Conservation (phyloP, 2,113 vertebrate species). For the Ranitomeya variabilis region DNA sequence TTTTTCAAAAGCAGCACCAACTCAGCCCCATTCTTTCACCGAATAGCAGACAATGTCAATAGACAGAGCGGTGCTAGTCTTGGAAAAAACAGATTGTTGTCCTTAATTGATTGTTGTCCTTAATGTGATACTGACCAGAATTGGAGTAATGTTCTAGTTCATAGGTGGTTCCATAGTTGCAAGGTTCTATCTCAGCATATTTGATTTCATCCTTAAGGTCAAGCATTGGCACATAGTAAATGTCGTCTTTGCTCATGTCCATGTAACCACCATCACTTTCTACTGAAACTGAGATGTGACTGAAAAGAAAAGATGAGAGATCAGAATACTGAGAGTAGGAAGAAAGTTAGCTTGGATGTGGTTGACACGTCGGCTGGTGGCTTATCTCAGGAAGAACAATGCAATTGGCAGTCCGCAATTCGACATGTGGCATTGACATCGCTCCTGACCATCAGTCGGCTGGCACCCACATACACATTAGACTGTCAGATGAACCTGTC, state of each 20-base stretch:
- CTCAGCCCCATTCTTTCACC: neutral
- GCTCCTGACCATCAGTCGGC: too few relatives aligned
- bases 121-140: conserved; percentile 63
- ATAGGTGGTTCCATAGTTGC: conserved; percentile 86
- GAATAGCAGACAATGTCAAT: neutral
- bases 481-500: too few relatives aligned
- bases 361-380: too few relatives aligned
- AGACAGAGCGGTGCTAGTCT: neutral
- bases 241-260: conserved; percentile 97
- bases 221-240: conserved; percentile 92
- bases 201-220: conserved; percentile 87
- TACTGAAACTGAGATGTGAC: conserved; percentile 83
- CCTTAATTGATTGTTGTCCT: neutral
- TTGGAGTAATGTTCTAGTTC: conserved; percentile 85
- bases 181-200: conserved; percentile 90
- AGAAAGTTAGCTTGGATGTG: neutral
- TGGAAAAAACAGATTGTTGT: neutral
- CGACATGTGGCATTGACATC: too few relatives aligned
- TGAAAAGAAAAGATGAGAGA: conserved; percentile 58
- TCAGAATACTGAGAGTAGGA: neutral
- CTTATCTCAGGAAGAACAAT: too few relatives aligned
- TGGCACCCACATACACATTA: too few relatives aligned
- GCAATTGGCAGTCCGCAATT: too few relatives aligned
- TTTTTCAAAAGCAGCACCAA: too few relatives aligned
- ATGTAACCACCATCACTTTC: conserved; percentile 96